Evolutionary conservation across 2,888 invertebrate species (phyloP), one percentile per base, ranked within the genome.

Genomic region (Cerceris ruficornis): DNA sequence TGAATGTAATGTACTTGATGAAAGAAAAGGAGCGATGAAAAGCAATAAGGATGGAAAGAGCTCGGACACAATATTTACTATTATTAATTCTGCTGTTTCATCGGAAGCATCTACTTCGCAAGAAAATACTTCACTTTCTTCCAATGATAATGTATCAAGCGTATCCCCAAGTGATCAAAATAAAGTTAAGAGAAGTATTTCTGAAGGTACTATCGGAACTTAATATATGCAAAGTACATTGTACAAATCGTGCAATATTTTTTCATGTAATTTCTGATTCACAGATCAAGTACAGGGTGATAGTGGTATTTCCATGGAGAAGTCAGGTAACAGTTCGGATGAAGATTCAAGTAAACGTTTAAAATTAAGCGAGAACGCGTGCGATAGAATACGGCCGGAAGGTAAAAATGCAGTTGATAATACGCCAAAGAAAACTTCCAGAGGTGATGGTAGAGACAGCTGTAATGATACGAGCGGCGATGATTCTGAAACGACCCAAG

Each of bases 311-410:
- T 86, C 82, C 2, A 75, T 83, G 60, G 88, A 88, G 68, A 85
- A 81, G 28, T 84, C 80, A 6, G 85, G 75, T 14, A 80, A 85
- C n/a, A 84, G 75, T 78, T 86, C 81, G 6, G 85, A 87, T 6
- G 84, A 86, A 57, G 88, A 88, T 69, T 82, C 80, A 2, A 88
- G 76, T 50, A 89, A 89, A 77, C 82, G 85, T n/a, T 87, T 85
- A 65, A 88, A 86, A 55, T 70, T 87, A 49, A 85, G 84, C 68
- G 87, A 86, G 28, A 75, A 17, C 61, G 0, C 15, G 0, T 42
- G 17, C 15, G 49, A 64, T 41, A 46, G 60, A n/a, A 42, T 58
- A 17, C 55, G 61, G 43, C 65, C 9, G 7, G 60, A 73, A 41
- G 61, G 28, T 39, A 70, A 64, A 39, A 75, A 15, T 52, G 17